Evolutionary conservation across 2,113 vertebrate genomes (phyloP).

Genomic region (Platichthys stellatus): DNA sequence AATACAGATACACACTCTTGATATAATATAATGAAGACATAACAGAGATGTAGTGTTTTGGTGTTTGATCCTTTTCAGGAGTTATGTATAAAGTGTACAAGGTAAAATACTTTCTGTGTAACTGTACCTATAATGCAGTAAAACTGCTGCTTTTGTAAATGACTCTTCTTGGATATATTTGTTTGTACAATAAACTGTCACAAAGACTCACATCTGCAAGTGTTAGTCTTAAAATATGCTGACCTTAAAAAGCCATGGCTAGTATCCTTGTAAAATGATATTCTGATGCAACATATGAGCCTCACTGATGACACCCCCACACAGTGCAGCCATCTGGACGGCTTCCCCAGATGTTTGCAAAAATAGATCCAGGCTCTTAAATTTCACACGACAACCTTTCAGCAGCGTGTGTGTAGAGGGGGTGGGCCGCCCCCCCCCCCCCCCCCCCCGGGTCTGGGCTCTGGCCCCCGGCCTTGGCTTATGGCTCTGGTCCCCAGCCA

Average conservation of each 20-base stretch:
- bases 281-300: slow-evolving; percentile 6
- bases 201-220: background rate
- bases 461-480: no score
- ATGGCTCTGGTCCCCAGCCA: background rate
- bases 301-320: background rate
- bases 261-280: slow-evolving; percentile 21
- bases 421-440: no score
- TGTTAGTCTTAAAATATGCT: no score
- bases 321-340: slow-evolving; percentile 4
- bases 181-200: background rate
- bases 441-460: no score
- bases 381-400: slow-evolving; percentile 47
- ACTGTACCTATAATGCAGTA: background rate
- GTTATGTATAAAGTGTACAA: background rate
- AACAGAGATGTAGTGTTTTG: no score
- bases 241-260: background rate
- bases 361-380: slow-evolving; percentile 50
- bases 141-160: background rate
- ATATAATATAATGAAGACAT: no score
- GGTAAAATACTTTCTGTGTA: background rate
- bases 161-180: background rate
- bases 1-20: no score
- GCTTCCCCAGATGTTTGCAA: slow-evolving; percentile 49
- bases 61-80: no score
- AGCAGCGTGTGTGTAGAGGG: background rate